A percentile compares a stretch with the other conserved stretches of the same genome.
Evolutionary conservation across 2,797 vertebrate species (phyloP).

Genomic region (Sebastes matsubarae): DNA sequence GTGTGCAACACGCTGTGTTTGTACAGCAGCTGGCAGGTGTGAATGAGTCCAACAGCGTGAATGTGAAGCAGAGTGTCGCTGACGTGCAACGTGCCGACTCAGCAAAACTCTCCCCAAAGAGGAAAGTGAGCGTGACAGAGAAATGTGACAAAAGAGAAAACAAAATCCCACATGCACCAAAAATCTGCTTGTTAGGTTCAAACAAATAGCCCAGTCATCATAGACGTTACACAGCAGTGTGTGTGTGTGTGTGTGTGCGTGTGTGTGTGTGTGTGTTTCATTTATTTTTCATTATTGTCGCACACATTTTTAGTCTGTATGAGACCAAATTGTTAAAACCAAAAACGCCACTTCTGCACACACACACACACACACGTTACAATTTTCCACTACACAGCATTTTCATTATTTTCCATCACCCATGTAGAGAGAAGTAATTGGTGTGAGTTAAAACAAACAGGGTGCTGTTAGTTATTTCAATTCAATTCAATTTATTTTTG

Average conservation of each 20-base stretch:
- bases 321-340: background rate
- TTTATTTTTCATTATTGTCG: background rate
- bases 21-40: constrained; percentile 30
- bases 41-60: constrained; percentile 10
- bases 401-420: background rate
- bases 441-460: background rate
- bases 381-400: background rate
- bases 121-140: background rate
- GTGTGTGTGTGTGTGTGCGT: background rate
- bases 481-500: too few relatives aligned
- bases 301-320: background rate
- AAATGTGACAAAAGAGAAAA: background rate
- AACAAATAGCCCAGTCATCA: background rate
- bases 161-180: background rate
- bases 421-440: background rate
- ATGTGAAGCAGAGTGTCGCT: background rate
- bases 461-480: too few relatives aligned
- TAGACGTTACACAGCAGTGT: background rate
- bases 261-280: background rate
- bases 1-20: constrained; percentile 1
- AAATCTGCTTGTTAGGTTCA: background rate
- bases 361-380: too few relatives aligned
- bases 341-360: background rate
- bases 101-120: background rate
- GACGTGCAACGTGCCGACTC: background rate